phyloP scores from a whole-genome alignment of 2,888 invertebrate species.

The Cryptophagus acutangulus region DNA sequence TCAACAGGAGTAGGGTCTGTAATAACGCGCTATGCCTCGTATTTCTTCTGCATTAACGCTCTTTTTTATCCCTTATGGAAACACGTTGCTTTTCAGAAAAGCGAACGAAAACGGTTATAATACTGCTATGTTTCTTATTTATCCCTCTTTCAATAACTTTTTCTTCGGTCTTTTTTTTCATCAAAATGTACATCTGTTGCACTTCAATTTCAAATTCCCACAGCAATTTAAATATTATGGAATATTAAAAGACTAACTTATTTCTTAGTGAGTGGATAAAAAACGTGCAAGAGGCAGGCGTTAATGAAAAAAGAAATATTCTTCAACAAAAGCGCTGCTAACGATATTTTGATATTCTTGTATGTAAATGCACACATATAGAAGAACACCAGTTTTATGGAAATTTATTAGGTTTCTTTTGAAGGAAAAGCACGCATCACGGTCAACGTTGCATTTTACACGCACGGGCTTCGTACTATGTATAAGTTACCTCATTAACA shows the following conservation, averaged over 20 bases:
- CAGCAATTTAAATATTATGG: slow-evolving; percentile 6
- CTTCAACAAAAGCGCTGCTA: no score
- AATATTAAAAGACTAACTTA: no score
- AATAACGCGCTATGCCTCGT: slow-evolving; percentile 17
- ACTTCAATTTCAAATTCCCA: slow-evolving; percentile 12
- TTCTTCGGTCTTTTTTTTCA: slow-evolving; percentile 2
- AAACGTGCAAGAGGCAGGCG: no score
- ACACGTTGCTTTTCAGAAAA: slow-evolving; percentile 25
- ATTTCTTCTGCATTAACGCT: slow-evolving; percentile 34
- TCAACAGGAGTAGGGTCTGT: slow-evolving; percentile 30
- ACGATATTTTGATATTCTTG: no score
- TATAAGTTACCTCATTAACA: slow-evolving; percentile 29
- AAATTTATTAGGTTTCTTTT: slow-evolving; percentile 19
- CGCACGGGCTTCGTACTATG: slow-evolving; percentile 21
- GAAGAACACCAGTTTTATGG: no score
- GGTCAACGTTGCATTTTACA: slow-evolving; percentile 20
- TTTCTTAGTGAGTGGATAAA: no score
- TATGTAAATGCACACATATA: no score
- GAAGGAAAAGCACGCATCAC: slow-evolving; percentile 20
- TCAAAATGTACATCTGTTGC: slow-evolving; percentile 21
- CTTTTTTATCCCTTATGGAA: slow-evolving; percentile 29
- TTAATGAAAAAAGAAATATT: no score
- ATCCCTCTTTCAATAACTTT: slow-evolving; percentile 18
- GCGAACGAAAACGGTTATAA: slow-evolving; percentile 21
- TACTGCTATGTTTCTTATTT: slow-evolving; percentile 10